Conservation (phyloP, 2,888 invertebrate genomes). For the Diachrysia chrysitis region DNA sequence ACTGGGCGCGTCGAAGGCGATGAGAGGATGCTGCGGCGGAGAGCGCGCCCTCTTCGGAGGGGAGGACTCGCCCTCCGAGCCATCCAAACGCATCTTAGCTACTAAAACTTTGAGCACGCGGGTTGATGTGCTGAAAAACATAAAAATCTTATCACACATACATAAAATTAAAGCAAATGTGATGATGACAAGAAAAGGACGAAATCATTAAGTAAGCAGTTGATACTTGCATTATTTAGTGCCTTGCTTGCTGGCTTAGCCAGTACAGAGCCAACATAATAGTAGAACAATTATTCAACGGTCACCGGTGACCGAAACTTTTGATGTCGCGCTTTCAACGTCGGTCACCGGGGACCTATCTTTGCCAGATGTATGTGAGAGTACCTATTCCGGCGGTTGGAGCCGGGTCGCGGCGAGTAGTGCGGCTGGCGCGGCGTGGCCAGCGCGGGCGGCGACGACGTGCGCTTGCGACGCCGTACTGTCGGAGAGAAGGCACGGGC, state of each 20-base stretch:
- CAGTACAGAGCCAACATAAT: too few species aligned
- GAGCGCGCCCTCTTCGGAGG: constrained; percentile 59
- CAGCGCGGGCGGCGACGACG: constrained; percentile 50
- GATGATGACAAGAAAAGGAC: too few species aligned
- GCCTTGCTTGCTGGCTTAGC: too few species aligned
- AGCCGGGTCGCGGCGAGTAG: constrained; percentile 56
- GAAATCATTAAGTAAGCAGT: too few species aligned
- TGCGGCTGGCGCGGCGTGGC: constrained; percentile 47
- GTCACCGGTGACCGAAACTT: too few species aligned
- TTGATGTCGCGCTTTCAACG: neutral
- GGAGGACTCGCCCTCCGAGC: constrained; percentile 44
- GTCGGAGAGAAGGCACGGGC: constrained; percentile 75
- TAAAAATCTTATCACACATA: neutral
- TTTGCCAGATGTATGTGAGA: neutral
- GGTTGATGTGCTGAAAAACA: constrained; percentile 61
- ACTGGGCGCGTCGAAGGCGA: constrained; percentile 79
- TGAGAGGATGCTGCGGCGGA: constrained; percentile 32
- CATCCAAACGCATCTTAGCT: constrained; percentile 77
- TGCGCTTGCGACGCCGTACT: constrained; percentile 77
- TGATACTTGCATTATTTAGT: too few species aligned
- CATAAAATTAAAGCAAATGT: too few species aligned
- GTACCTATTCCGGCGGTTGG: constrained; percentile 57
- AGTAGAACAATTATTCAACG: too few species aligned
- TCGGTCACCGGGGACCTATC: neutral
- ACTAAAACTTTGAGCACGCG: constrained; percentile 81